These are phyloP conservation scores for Petroica traversi DNA, from an alignment of 2,113 vertebrate species.

Conservation along the genomic window DNA sequence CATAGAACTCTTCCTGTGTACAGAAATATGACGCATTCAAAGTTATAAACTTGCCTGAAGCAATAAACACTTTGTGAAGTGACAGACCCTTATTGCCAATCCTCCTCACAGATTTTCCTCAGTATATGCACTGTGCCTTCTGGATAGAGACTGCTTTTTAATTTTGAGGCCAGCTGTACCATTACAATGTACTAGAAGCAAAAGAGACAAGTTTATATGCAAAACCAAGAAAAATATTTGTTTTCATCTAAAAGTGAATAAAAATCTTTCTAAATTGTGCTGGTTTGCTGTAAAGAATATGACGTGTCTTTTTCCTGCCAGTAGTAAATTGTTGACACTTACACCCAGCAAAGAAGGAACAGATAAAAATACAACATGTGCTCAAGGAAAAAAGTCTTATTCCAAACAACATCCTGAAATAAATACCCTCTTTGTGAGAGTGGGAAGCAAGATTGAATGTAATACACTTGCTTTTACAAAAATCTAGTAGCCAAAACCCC, in stretches of 20 bases:
- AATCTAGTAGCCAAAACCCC: neutral
- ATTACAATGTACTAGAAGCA: neutral
- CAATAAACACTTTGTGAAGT: neutral
- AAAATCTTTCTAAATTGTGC: neutral
- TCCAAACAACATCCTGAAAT: neutral
- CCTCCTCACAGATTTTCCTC: neutral
- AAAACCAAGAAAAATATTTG: neutral
- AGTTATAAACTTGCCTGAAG: neutral
- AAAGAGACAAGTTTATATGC: neutral
- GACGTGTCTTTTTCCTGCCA: neutral
- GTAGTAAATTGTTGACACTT: neutral
- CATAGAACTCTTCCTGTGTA: neutral
- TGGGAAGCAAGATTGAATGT: neutral
- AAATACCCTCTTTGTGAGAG: neutral
- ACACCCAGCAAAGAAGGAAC: neutral
- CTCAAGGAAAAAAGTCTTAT: neutral
- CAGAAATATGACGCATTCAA: neutral
- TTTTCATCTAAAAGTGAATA: neutral
- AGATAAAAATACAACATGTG: neutral
- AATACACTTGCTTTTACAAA: neutral
- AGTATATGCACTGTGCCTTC: neutral
- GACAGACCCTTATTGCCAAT: neutral
- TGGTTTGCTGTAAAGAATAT: neutral
- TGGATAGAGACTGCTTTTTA: neutral
- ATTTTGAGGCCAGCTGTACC: neutral